Conservation (phyloP, 1,140 invertebrate genomes). For the Meloidogyne chitwoodi region DNA sequence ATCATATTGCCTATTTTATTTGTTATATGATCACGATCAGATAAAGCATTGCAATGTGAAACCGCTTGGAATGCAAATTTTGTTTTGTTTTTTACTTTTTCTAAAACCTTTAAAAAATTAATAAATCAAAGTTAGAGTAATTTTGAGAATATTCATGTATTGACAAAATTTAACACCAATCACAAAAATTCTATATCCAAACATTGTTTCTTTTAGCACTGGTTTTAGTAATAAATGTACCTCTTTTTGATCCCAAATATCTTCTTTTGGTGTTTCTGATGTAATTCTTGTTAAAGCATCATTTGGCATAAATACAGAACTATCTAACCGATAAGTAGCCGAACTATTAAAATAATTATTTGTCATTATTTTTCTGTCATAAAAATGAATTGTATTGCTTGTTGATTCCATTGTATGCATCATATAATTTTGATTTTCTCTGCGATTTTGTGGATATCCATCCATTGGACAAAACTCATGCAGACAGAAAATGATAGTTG, state of each 20-base stretch:
- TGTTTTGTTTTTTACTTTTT: background rate
- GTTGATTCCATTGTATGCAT: background rate
- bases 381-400: too few species aligned
- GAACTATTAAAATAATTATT: constrained; percentile 2
- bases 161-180: too few species aligned
- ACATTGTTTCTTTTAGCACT: too few species aligned
- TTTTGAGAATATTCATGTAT: too few species aligned
- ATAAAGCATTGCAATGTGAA: background rate
- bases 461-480: background rate
- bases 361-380: background rate
- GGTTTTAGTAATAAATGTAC: background rate
- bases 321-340: constrained; percentile 7
- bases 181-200: too few species aligned
- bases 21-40: background rate
- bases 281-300: background rate
- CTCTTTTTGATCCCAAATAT: constrained; percentile 2
- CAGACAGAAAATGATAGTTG: constrained; percentile 4
- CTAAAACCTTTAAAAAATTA: background rate
- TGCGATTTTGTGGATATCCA: background rate
- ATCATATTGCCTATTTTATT: background rate
- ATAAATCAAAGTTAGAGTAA: too few species aligned
- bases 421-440: background rate
- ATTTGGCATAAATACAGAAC: background rate
- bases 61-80: constrained; percentile 1
- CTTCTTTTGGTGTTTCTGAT: background rate